Evolutionary conservation across 2,797 vertebrate species (phyloP).

Genomic region (Cuculus canorus): DNA sequence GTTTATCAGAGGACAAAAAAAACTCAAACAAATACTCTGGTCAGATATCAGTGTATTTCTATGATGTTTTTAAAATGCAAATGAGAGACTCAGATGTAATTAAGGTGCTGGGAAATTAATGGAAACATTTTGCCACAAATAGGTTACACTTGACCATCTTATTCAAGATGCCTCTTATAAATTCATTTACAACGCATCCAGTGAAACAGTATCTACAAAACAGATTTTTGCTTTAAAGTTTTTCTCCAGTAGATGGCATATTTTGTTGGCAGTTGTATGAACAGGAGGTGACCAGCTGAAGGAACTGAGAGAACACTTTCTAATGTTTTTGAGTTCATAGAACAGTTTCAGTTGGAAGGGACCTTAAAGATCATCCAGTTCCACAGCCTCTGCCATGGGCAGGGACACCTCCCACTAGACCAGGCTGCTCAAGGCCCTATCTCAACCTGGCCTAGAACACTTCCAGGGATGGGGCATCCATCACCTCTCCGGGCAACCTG

Average conservation of each 20-base stretch:
- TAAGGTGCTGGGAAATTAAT: background rate
- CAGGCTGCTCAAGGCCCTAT: too few species aligned
- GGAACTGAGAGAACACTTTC: background rate
- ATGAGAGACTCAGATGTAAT: background rate
- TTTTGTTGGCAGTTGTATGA: background rate
- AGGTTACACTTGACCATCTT: background rate
- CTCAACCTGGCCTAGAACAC: too few species aligned
- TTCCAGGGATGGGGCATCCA: too few species aligned
- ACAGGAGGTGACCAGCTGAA: background rate
- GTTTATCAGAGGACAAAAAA: background rate
- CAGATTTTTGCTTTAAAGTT: background rate
- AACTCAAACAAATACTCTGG: background rate
- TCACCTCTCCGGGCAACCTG: too few species aligned
- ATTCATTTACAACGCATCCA: fast-evolving
- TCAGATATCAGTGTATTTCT: background rate
- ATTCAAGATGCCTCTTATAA: background rate
- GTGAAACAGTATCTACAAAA: background rate
- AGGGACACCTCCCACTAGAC: too few species aligned
- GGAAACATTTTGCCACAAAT: background rate
- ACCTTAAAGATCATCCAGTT: too few species aligned
- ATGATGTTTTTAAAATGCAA: background rate
- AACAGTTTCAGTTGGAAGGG: too few species aligned
- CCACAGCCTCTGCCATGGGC: too few species aligned
- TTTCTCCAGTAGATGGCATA: constrained; percentile 50
- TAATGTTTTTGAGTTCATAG: background rate